Evolutionary conservation across 2,113 vertebrate species (phyloP), one percentile per base, ranked within the genome.

Genomic region (Phylloscopus trochiloides): DNA sequence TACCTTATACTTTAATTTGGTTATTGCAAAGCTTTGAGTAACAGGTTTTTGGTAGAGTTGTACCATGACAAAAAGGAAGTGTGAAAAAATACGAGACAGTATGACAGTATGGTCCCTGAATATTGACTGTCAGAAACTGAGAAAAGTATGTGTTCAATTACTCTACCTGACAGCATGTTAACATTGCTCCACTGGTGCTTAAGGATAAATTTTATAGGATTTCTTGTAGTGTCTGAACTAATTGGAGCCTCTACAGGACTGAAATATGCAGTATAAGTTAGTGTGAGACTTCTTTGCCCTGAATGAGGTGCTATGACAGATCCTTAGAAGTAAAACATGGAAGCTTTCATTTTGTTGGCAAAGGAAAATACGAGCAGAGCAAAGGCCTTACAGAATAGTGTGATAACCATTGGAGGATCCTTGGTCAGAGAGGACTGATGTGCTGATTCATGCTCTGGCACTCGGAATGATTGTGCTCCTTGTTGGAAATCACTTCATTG

Each of bases 401-500:
- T 67, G 90, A 92, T 90, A 93, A 84, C 79, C 7, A 1, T 31
- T 68, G 88, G 92, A 88, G 68, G 84, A 76, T 76, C 90, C 67
- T 59, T 81, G 86, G 67, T 77, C 82, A 52, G 71, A 90, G 67
- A 43, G 70, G 81, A 77, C 68, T 11, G 9, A 67, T 88, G 72
- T 96, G 96, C 94, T 96, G 96, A 95, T 95, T 95, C 95, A 94
- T 94, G 82, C 76, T 74, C 75, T 96, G 92, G 92, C 96, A 94
- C 90, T 84, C 1, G 0, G 31, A 57, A 32, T 1, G 17, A 38
- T 45, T 77, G 67, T 62, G 86, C 78, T 80, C 75, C 67, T 95
- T 86, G 92, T 95, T 95, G 88, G 82, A 72, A 97, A 67, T 95
- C 94, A 93, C 93, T 94, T 97, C 88, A 94, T 96, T 94, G 94